Evolutionary conservation across 2,888 invertebrate genomes (phyloP).

Genomic region (Athalia circularis): DNA sequence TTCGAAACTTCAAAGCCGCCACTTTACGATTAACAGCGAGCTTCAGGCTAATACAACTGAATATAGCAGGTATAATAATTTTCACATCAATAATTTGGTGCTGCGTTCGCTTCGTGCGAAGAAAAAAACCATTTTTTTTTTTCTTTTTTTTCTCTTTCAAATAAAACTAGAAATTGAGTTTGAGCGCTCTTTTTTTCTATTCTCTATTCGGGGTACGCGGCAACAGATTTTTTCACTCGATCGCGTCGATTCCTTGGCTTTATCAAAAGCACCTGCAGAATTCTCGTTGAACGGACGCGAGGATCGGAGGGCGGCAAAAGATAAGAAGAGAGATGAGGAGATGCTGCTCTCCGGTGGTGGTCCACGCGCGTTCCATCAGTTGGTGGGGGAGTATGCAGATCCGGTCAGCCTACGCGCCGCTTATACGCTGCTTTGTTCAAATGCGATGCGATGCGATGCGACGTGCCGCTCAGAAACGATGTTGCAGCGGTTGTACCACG

Average conservation of each 20-base stretch:
- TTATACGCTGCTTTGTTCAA: background rate
- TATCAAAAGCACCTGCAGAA: slow-evolving; percentile 35
- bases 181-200: background rate
- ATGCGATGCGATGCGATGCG: too few species aligned
- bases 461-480: slow-evolving; percentile 13
- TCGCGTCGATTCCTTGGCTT: background rate
- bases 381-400: slow-evolving; percentile 45
- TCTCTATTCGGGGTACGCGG: background rate
- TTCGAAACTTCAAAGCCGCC: background rate
- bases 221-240: background rate
- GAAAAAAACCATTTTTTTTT: too few species aligned
- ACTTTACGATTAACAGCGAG: background rate
- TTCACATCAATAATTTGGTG: too few species aligned
- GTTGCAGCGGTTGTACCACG: slow-evolving; percentile 9
- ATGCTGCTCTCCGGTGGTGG: slow-evolving; percentile 37
- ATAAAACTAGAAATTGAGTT: background rate
- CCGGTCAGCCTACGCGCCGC: slow-evolving; percentile 38
- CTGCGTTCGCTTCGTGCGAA: too few species aligned
- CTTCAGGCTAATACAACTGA: too few species aligned
- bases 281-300: background rate
- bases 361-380: slow-evolving; percentile 33
- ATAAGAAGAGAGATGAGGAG: slow-evolving; percentile 7
- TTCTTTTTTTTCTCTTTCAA: background rate
- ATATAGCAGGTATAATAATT: too few species aligned
- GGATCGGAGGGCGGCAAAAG: slow-evolving; percentile 8